Conservation (phyloP, 2,888 invertebrate species). For the Lycia hirtaria region DNA sequence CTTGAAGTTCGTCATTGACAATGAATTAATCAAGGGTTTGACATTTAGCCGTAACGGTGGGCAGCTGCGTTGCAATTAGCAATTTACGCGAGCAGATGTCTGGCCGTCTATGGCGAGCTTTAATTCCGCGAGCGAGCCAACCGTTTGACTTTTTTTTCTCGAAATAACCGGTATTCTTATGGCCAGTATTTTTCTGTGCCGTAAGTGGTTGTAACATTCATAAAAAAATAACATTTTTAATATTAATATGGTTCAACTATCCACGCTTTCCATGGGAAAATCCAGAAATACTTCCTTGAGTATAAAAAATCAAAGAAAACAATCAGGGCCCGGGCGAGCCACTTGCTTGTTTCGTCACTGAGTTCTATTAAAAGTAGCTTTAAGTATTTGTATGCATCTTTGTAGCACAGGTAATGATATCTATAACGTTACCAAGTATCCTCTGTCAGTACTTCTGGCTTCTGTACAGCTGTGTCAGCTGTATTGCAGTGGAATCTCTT, state of each 20-base stretch:
- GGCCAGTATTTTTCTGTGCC: conserved; percentile 19
- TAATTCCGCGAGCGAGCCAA: conserved; percentile 43
- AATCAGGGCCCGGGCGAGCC: too few relatives aligned
- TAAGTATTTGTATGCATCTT: too few relatives aligned
- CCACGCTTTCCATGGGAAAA: too few relatives aligned
- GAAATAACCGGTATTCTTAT: conserved; percentile 16
- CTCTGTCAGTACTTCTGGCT: too few relatives aligned
- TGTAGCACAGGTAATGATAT: too few relatives aligned
- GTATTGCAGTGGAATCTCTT: conserved; percentile 56
- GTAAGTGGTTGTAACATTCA: conserved; percentile 14
- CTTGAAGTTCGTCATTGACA: conserved; percentile 58
- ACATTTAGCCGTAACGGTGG: conserved; percentile 74
- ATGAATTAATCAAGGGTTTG: conserved; percentile 72
- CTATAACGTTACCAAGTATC: conserved; percentile 32
- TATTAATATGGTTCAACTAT: neutral
- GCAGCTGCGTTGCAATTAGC: conserved; percentile 75
- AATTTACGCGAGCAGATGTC: conserved; percentile 72
- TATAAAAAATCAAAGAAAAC: too few relatives aligned
- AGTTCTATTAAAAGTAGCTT: too few relatives aligned
- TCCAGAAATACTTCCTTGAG: too few relatives aligned
- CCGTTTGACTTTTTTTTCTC: conserved; percentile 50
- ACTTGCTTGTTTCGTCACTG: too few relatives aligned
- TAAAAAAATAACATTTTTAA: conserved; percentile 10
- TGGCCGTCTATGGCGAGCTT: conserved; percentile 56
- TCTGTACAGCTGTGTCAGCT: conserved; percentile 45